These are phyloP conservation scores for Homarus americanus DNA, from an alignment of 1,140 invertebrate species.

Conservation along the genomic window DNA sequence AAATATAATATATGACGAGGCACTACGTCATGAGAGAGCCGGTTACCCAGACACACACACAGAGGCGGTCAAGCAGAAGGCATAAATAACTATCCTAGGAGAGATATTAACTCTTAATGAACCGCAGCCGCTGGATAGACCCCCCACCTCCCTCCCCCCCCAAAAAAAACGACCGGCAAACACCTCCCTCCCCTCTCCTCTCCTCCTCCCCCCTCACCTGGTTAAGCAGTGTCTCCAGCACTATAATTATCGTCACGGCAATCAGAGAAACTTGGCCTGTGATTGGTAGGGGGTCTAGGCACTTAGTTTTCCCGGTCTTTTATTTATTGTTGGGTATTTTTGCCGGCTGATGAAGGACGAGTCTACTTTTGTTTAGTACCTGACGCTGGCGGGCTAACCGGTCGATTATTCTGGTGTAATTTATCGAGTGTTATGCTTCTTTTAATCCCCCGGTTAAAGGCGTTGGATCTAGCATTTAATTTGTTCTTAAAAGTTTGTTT, in stretches of 20 bases:
- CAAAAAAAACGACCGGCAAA: no score
- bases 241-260: constrained; percentile 8
- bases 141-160: not conserved
- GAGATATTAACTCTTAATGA: no score
- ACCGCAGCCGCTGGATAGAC: no score
- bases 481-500: no score
- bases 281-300: not conserved
- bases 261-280: constrained; percentile 17
- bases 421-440: not conserved
- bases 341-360: not conserved
- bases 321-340: constrained; percentile 14
- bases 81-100: no score
- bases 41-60: no score
- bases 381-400: not conserved
- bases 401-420: not conserved
- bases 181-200: no score
- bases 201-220: not conserved
- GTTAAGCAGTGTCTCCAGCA: not conserved
- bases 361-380: not conserved
- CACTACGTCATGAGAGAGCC: no score
- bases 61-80: no score
- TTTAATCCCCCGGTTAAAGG: not conserved
- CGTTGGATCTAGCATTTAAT: no score
- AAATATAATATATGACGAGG: no score
- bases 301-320: constrained; percentile 3